These are phyloP conservation scores for Cephus cinctus DNA, from an alignment of 1,140 invertebrate species.

Conservation along the genomic window DNA sequence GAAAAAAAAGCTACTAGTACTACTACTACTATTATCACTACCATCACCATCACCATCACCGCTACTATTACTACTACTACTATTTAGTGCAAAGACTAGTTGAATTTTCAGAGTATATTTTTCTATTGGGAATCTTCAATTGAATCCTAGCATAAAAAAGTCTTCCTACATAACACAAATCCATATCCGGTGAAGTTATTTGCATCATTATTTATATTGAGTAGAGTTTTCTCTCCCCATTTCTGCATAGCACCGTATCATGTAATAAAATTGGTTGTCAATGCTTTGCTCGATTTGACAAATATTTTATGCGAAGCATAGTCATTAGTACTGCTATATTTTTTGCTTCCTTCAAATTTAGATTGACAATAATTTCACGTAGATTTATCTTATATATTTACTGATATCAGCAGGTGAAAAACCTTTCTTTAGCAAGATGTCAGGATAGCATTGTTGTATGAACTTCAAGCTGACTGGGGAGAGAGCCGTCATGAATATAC, in stretches of 20 bases:
- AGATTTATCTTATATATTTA: not conserved
- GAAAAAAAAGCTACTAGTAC: not conserved
- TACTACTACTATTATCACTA: too few relatives aligned
- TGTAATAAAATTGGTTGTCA: too few relatives aligned
- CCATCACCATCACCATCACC: too few relatives aligned
- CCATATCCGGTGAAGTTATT: not conserved
- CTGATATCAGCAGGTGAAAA: not conserved
- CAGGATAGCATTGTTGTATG: not conserved
- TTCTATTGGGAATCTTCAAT: conserved; percentile 13
- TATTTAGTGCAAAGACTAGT: too few relatives aligned
- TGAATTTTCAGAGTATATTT: conserved; percentile 24
- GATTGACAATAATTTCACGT: too few relatives aligned
- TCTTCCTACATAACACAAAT: not conserved
- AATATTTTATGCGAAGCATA: not conserved
- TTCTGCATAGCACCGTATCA: not conserved
- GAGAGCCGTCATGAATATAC: not conserved
- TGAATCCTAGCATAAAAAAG: not conserved
- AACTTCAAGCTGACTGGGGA: not conserved
- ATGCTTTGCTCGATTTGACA: too few relatives aligned
- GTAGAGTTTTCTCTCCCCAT: not conserved
- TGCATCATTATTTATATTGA: not conserved
- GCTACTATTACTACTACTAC: too few relatives aligned
- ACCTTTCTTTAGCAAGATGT: not conserved
- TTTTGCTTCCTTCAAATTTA: too few relatives aligned
- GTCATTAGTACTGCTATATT: too few relatives aligned